Evolutionary conservation across 1,140 invertebrate genomes (phyloP).

Genomic region (Orchestia grillus): DNA sequence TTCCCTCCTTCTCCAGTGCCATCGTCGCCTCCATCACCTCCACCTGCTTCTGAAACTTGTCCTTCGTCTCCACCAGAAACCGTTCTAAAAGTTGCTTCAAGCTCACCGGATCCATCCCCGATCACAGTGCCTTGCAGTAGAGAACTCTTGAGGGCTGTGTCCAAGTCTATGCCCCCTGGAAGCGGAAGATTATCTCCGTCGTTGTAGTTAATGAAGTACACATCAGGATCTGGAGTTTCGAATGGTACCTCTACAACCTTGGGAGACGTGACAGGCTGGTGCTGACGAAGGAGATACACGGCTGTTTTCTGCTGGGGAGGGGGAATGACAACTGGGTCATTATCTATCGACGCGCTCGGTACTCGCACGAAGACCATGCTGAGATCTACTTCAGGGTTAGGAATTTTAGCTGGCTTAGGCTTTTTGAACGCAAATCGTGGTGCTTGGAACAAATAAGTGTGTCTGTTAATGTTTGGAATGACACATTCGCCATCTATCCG

Average conservation of each 20-base stretch:
- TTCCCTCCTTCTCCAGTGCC: not conserved
- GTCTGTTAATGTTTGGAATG: conserved; percentile 16
- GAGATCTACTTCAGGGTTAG: conserved; percentile 34
- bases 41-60: not conserved
- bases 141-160: conserved; percentile 61
- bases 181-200: conserved; percentile 62
- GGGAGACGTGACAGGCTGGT: conserved; percentile 36
- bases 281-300: conserved; percentile 17
- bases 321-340: conserved; percentile 34
- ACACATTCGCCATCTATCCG: conserved; percentile 16
- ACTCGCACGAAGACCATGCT: conserved; percentile 40
- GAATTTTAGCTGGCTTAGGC: not conserved
- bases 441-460: conserved; percentile 19
- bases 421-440: not conserved
- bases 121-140: not conserved
- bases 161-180: conserved; percentile 62
- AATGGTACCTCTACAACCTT: conserved; percentile 24
- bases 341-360: not conserved
- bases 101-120: not conserved
- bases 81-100: not conserved
- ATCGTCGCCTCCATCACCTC: not conserved
- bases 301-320: conserved; percentile 53
- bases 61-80: not conserved
- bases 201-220: conserved; percentile 66
- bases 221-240: conserved; percentile 58